A percentile compares a stretch with the other conserved stretches of the same genome.
phyloP scores from a whole-genome alignment of 2,797 vertebrate genomes.

The Sparidentex hasta region DNA sequence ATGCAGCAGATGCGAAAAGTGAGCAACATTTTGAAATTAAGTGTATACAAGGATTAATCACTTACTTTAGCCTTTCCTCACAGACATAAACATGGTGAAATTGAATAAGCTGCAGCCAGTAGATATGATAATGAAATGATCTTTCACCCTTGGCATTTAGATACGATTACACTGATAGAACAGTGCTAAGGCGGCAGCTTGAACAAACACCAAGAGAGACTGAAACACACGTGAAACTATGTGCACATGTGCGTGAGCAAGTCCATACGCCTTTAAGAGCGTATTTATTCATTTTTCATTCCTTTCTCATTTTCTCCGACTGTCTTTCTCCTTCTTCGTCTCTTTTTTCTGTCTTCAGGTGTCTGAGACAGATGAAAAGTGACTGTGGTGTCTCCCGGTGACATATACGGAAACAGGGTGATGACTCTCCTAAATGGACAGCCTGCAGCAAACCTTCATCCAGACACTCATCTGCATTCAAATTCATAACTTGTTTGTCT shows the following conservation, averaged over 20 bases:
- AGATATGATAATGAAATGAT: slow-evolving; percentile 51
- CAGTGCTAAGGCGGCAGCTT: not conserved
- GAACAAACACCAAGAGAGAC: slow-evolving; percentile 18
- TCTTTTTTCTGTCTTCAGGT: slow-evolving; percentile 46
- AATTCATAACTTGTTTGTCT: slow-evolving; percentile 72
- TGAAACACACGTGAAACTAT: slow-evolving; percentile 15
- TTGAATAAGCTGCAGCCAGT: slow-evolving; percentile 17
- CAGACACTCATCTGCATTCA: slow-evolving; percentile 77
- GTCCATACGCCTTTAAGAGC: not conserved
- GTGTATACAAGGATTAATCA: slow-evolving; percentile 5
- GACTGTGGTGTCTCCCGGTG: slow-evolving; percentile 75
- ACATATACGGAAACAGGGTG: slow-evolving; percentile 70
- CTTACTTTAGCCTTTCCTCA: not conserved
- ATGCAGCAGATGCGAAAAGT: slow-evolving; percentile 3
- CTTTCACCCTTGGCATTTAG: slow-evolving; percentile 52
- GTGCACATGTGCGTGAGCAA: not conserved
- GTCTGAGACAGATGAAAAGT: slow-evolving; percentile 74
- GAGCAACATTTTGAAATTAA: slow-evolving; percentile 4
- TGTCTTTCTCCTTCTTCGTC: not conserved
- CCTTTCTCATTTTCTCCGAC: slow-evolving; percentile 22
- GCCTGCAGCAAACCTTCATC: slow-evolving; percentile 70
- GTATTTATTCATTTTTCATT: slow-evolving; percentile 7
- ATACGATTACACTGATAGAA: slow-evolving; percentile 15
- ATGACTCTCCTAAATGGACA: slow-evolving; percentile 78
- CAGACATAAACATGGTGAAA: not conserved